A percentile compares a stretch with the other conserved stretches of the same genome.
These are phyloP conservation scores for Caerostris darwini DNA, from an alignment of 1,140 invertebrate genomes.

Conservation along the genomic window DNA sequence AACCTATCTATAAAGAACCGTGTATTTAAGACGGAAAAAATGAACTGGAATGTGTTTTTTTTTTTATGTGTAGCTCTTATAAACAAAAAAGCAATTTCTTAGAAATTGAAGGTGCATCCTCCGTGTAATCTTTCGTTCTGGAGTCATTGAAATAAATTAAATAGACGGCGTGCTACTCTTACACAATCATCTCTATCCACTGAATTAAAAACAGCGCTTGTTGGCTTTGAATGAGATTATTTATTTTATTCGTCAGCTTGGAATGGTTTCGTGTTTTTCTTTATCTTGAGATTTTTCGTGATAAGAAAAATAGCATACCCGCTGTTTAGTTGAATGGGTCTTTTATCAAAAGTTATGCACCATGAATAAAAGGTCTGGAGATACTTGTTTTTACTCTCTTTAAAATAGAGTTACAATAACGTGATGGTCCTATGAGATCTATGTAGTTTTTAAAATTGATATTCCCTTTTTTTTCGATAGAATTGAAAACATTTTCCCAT, in stretches of 20 bases:
- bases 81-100: neutral
- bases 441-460: too few relatives aligned
- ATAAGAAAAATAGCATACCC: too few relatives aligned
- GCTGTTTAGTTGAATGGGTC: too few relatives aligned
- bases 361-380: too few relatives aligned
- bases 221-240: neutral
- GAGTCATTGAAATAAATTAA: conserved; percentile 15
- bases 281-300: too few relatives aligned
- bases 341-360: too few relatives aligned
- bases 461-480: too few relatives aligned
- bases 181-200: neutral
- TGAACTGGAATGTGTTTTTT: neutral
- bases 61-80: neutral
- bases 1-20: conserved; percentile 2
- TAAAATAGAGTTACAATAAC: too few relatives aligned
- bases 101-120: neutral
- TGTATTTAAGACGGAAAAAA: neutral
- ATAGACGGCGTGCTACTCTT: neutral
- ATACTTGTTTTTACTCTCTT: too few relatives aligned
- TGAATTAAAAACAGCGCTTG: neutral
- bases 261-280: neutral
- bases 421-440: too few relatives aligned
- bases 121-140: neutral
- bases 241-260: neutral
- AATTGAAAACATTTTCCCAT: too few relatives aligned